Evolutionary conservation across 2,797 vertebrate genomes (phyloP).

Genomic region (Oophaga sylvatica): DNA sequence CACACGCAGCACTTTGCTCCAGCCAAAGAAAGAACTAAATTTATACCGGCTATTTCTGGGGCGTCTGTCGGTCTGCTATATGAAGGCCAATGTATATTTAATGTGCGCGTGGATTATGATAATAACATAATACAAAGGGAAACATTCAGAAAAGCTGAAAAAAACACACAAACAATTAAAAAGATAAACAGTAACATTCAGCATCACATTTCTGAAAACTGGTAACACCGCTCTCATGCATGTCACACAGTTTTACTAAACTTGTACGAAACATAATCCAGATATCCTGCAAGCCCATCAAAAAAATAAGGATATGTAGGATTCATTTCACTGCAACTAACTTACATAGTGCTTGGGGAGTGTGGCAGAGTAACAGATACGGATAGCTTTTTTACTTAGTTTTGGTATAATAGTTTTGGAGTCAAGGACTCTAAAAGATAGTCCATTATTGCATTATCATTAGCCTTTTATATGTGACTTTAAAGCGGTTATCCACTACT

Average conservation of each 20-base stretch:
- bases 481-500: too few species aligned
- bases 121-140: conserved; percentile 9
- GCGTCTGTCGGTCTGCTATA: conserved; percentile 28
- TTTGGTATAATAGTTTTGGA: too few species aligned
- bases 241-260: neutral
- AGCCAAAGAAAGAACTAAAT: conserved; percentile 50
- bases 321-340: too few species aligned
- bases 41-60: conserved; percentile 50
- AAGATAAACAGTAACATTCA: neutral
- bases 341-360: too few species aligned
- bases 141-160: conserved; percentile 10
- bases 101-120: conserved; percentile 1
- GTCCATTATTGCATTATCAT: too few species aligned
- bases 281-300: too few species aligned
- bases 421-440: too few species aligned
- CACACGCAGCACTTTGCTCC: conserved; percentile 53
- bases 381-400: too few species aligned
- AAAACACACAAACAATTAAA: neutral
- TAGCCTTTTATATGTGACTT: too few species aligned
- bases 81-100: conserved; percentile 35
- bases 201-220: neutral
- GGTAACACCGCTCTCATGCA: neutral
- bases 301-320: too few species aligned
- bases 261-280: neutral
- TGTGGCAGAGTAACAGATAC: too few species aligned